These are phyloP conservation scores for Lordiphosa collinella DNA, from an alignment of 1,140 invertebrate species.

Conservation along the genomic window DNA sequence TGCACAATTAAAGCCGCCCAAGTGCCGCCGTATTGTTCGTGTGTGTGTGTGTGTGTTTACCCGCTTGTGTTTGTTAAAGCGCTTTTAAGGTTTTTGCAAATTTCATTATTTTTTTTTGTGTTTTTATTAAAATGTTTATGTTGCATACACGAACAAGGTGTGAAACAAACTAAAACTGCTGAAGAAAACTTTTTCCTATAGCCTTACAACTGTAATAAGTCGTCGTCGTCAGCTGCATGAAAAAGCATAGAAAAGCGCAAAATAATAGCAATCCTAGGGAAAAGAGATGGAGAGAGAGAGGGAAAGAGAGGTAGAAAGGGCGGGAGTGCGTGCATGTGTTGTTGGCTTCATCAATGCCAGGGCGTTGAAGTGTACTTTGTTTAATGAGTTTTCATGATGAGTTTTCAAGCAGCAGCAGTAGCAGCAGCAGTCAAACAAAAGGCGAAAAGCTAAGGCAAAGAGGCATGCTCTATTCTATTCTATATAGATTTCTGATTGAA, in stretches of 20 bases:
- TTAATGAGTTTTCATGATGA: slow-evolving; percentile 68
- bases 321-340: slow-evolving; percentile 25
- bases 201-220: slow-evolving; percentile 7
- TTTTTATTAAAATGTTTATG: slow-evolving; percentile 54
- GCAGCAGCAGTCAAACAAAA: too few species aligned
- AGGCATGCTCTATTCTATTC: too few species aligned
- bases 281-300: background rate
- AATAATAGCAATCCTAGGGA: slow-evolving; percentile 3
- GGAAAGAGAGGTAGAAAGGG: slow-evolving; percentile 3
- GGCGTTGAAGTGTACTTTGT: slow-evolving; percentile 67
- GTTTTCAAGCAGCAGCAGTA: slow-evolving; percentile 30
- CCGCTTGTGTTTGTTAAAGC: slow-evolving; percentile 41
- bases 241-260: slow-evolving; percentile 20
- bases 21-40: slow-evolving; percentile 27
- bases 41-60: slow-evolving; percentile 11
- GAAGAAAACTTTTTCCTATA: slow-evolving; percentile 9
- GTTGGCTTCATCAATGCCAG: slow-evolving; percentile 21
- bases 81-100: slow-evolving; percentile 63
- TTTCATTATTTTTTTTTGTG: slow-evolving; percentile 31
- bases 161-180: slow-evolving; percentile 10
- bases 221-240: background rate
- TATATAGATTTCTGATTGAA: too few species aligned
- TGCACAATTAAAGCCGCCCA: slow-evolving; percentile 43
- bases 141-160: slow-evolving; percentile 14
- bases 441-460: too few species aligned